Base-by-base conservation (phyloP, 2,113 vertebrate genomes). In the Prionailurus bengalensis region DNA sequence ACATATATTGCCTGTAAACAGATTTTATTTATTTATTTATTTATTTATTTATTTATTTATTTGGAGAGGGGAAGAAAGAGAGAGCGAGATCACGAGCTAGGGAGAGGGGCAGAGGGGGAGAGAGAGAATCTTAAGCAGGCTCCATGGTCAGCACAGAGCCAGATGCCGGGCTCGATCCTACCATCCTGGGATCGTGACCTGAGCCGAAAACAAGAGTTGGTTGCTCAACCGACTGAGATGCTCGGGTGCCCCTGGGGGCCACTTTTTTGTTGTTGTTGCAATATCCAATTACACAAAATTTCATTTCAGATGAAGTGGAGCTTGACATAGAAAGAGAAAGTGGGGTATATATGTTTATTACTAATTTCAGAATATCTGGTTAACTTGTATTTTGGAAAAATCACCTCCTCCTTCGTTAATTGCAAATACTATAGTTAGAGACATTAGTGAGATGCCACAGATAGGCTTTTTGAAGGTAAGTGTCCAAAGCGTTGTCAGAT, bases 381-480 rank as follows among this genome's bases (percentile, higher is more conserved):
- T 93, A 81, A 81, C 42, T 12, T 86, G 21, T 39, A 76, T 80
- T 95, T 97, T 89, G 48, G 29, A 83, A 81, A 81, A 88, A 82
- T 85, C 53, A 81, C 58, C 83, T 82, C 27, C 53, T 42, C 45
- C 33, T 85, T 89, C 84, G 78, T 65, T 68, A 73, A 39, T 65
- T 87, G 29, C 48, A 95, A 74, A 68, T 74, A 31, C 45, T 61
- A 25, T 36, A 89, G 33, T 70, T 89, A 74, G 39, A 19, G n/a
- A 66, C 55, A 31, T 61, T 93, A 80, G 90, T 97, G 66, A 95
- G 48, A 71, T 79, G 79, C 71, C 85, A 91, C 45, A 97, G 84
- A 94, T 93, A 73, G 33, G 51, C 15, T 92, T n/a, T 89, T 91
- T 14, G 84, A 82, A 36, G 85, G 63, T 91, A 82, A 82, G 6